A percentile compares a stretch with the other conserved stretches of the same genome.
Conservation (phyloP, 2,888 invertebrate species). For the Agonopterix heracliana region DNA sequence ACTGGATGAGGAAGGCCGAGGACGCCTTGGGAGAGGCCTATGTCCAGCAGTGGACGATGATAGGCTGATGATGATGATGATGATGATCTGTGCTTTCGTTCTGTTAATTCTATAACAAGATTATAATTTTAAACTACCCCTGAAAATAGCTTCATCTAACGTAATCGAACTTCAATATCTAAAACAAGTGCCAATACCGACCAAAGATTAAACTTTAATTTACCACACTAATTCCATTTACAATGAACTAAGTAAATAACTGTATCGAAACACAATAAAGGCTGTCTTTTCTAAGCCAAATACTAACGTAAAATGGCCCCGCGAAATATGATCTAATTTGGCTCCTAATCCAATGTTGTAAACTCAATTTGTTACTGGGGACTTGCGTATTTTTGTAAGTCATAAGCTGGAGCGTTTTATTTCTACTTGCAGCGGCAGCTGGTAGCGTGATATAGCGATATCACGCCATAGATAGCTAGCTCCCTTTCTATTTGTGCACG, state of each 20-base stretch:
- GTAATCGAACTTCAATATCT: no score
- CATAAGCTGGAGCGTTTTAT: slow-evolving; percentile 15
- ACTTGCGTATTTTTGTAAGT: slow-evolving; percentile 26
- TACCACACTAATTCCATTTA: no score
- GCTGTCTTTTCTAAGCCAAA: slow-evolving; percentile 6
- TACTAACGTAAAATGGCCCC: slow-evolving; percentile 44
- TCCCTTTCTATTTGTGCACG: neutral
- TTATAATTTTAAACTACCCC: no score
- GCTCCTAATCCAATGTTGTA: slow-evolving; percentile 61
- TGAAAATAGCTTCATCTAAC: no score
- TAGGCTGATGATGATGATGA: no score
- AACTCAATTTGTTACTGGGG: slow-evolving; percentile 59
- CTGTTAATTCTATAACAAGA: no score
- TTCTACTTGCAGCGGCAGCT: neutral
- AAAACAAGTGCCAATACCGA: no score
- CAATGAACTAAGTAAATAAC: neutral
- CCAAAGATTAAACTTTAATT: no score
- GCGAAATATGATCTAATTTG: slow-evolving; percentile 67
- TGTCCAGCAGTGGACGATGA: no score
- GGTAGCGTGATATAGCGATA: neutral
- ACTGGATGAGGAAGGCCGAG: no score
- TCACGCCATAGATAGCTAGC: neutral
- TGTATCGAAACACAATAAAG: neutral
- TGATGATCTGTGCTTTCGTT: no score
- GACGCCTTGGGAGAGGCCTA: no score